Evolutionary conservation across 2,888 invertebrate genomes (phyloP), one percentile per base, ranked within the genome.

Genomic region (Elmis aenea): DNA sequence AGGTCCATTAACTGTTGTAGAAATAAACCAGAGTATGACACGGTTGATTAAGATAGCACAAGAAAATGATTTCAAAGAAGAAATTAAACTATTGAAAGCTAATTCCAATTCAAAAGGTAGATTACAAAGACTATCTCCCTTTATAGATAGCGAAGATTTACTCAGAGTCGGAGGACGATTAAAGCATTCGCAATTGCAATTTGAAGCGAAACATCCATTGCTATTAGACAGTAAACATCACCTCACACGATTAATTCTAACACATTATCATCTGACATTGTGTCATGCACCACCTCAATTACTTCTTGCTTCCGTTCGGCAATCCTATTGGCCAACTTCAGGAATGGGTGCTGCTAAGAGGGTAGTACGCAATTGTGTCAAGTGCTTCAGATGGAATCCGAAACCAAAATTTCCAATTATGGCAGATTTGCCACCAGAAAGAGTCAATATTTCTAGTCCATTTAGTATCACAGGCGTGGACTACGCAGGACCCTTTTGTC

Each of bases 361-460:
- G 3, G n/a, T n/a, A n/a, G n/a, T n/a, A n/a, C n/a, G n/a, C n/a
- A 24, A n/a, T 8, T 54, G 50, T 22, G 25, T 43, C n/a, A 46
- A 26, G 23, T 50, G 46, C 15, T 43, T 37, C 20, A 33, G 37
- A 20, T 28, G 30, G 6, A 46, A 52, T 8, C 35, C 47, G 1
- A 20, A 14, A 10, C 4, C 30, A 9, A 21, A n/a, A n/a, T n/a
- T 39, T 11, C 53, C 53, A 27, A 13, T 50, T 2, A 58, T 59
- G 57, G 53, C 51, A 11, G 36, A 53, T 36, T 33, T 57, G 13
- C 57, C 56, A 1, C 9, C 12, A n/a, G 18, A 24, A 5, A 30
- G 55, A 6, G 34, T 52, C 3, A 28, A 29, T 18, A 3, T 26
- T 6, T 26, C 42, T 2, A 41, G 35, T 13, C 41, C 49, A 2